Base-by-base conservation (phyloP, 2,888 invertebrate species). In the Platycheirus rosarum region DNA sequence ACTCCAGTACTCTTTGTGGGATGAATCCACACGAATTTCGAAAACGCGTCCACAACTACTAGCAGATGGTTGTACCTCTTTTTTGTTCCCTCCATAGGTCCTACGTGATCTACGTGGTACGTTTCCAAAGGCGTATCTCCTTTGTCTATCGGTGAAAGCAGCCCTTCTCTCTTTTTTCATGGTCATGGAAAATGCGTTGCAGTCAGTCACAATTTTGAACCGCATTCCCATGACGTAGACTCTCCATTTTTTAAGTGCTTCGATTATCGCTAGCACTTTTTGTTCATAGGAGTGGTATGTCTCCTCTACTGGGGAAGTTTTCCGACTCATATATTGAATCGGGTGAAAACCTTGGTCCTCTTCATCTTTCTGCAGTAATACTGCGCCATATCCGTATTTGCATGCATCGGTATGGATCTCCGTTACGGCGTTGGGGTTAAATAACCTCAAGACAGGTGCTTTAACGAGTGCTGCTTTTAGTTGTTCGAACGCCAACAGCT, bases 1-100 rank as follows among this genome's bases (percentile, higher is more conserved):
- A 6, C 2, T 5, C 40, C 40, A n/a, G n/a, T n/a, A n/a, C n/a
- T n/a, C n/a, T n/a, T n/a, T n/a, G n/a, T n/a, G n/a, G n/a, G n/a
- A n/a, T n/a, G n/a, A n/a, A n/a, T n/a, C n/a, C n/a, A n/a, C n/a
- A n/a, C n/a, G n/a, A n/a, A n/a, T n/a, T n/a, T n/a, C 23, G 23
- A 23, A 46, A 87, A 88, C 0, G 73, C 87, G 79, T 89, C 88
- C 0, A 88, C 69, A 0, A 88, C 60, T 0, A 87, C 86, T 0
- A 89, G 84, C 0, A 89, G 85, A 44, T 89, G 84, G 40, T 87
- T 87, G 46, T 88, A 88, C 11, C 76, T 65, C 69, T 88, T 88
- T 0, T 76, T 85, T 0, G 87, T 88, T 4, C 69, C 79, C 0
- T 84, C 69, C 57, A 87, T 32, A 2, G 88, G 88, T 3, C 88